Evolutionary conservation across 1,140 invertebrate genomes (phyloP), one percentile per base, ranked within the genome.

Genomic region (Achroia grisella): DNA sequence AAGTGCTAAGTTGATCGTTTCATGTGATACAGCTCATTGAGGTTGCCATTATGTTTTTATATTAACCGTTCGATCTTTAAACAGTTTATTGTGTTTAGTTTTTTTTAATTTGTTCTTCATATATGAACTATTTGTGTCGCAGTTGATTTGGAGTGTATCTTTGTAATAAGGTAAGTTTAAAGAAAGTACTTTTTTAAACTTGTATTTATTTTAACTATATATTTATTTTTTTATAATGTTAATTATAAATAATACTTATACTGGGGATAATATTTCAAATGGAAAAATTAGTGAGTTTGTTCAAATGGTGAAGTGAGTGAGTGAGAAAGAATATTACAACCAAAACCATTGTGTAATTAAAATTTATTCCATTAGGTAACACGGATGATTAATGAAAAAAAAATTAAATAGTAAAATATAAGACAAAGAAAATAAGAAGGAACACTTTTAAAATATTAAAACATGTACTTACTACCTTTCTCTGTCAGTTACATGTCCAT

Each of bases 1-100:
- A 84, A 84, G 77, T 83, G 77, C 71, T 77, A 80, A 81, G 71
- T 84, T 81, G 77, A 78, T 81, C 78, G 77, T 79, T 81, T 76
- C 62, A 75, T 79, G 71, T 71, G 73, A 79, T 78, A 78, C 63
- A 72, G 59, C 71, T 70, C 64, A 68, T 74, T 74, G 68, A 64
- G 58, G 63, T 71, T 72, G 62, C 64, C 69, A 81, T 78, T 80
- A 84, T 84, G 80, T 78, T 37, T 23, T 74, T 72, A 72, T 70
- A 77, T 74, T 78, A 74, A 76, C 64, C 63, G 66, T 73, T 70
- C 65, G 62, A 62, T 77, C 73, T 76, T 71, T 68, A 59, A 73
- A 73, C 63, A 70, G 65, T 73, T 77, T 57, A 65, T 62, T 60
- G 55, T 66, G 71, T 59, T 34, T 51, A 9, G 32, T 41, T 37